Evolutionary conservation across 1,140 invertebrate genomes (phyloP).

Genomic region (Melanaphis sacchari): DNA sequence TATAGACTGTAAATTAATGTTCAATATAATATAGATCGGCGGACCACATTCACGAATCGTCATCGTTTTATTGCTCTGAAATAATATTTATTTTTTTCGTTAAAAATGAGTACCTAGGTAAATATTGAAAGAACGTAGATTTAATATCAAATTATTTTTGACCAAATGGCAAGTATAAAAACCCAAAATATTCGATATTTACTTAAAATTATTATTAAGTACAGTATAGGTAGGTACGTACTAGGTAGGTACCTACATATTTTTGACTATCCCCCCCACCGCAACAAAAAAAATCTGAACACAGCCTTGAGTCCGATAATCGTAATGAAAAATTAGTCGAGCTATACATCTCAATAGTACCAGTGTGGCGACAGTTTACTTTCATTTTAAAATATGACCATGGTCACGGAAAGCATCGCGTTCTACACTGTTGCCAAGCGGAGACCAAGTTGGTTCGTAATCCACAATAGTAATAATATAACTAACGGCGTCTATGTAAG

Average conservation of each 20-base stretch:
- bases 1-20: no score
- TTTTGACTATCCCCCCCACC: no score
- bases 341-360: neutral
- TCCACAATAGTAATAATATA: neutral
- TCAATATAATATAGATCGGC: no score
- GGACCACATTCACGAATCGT: no score
- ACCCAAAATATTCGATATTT: neutral
- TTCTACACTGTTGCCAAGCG: neutral
- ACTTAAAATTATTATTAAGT: neutral
- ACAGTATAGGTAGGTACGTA: no score
- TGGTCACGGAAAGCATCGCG: neutral
- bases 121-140: neutral
- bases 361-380: neutral
- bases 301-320: neutral
- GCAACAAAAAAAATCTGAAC: neutral
- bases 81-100: no score
- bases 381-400: constrained; percentile 9
- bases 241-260: no score
- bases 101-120: neutral
- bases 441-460: neutral
- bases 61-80: no score
- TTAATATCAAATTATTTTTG: neutral
- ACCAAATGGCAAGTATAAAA: neutral
- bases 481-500: neutral
- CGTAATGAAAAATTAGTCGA: neutral